A percentile compares a stretch with the other conserved stretches of the same genome.
Conservation (phyloP, 2,888 invertebrate species). For the Macrophya annulata region DNA sequence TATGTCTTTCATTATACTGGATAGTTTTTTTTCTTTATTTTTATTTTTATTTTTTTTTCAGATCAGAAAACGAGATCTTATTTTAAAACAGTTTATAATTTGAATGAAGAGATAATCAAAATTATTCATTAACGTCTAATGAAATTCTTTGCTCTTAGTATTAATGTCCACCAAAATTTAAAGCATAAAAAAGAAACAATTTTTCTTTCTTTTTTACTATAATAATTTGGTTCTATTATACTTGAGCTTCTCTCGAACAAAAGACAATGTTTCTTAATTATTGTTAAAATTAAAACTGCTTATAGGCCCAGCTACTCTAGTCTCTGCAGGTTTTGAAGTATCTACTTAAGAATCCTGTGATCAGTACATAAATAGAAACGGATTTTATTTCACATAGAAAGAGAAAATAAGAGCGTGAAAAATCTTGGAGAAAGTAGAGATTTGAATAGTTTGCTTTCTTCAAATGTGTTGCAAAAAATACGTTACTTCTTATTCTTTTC, state of each 20-base stretch:
- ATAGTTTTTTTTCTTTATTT: not conserved
- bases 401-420: not conserved
- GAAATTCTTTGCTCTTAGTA: not conserved
- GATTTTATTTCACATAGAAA: not conserved
- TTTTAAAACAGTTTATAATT: not conserved
- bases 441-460: constrained; percentile 5
- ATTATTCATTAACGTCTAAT: not conserved
- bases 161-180: not conserved
- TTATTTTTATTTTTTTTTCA: too few relatives aligned
- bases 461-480: not conserved
- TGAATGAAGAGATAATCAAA: not conserved
- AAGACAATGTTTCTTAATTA: not conserved
- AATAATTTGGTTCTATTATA: not conserved
- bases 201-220: not conserved
- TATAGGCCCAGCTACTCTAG: not conserved
- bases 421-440: constrained; percentile 1
- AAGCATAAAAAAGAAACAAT: not conserved
- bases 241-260: constrained; percentile 16
- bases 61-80: not conserved
- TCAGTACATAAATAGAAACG: not conserved
- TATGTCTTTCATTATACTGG: not conserved
- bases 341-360: constrained; percentile 8
- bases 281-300: not conserved
- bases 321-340: not conserved
- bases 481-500: not conserved